These are phyloP conservation scores for Stomatorhinus ivindoensis DNA, from an alignment of 2,113 vertebrate genomes.

Conservation along the genomic window DNA sequence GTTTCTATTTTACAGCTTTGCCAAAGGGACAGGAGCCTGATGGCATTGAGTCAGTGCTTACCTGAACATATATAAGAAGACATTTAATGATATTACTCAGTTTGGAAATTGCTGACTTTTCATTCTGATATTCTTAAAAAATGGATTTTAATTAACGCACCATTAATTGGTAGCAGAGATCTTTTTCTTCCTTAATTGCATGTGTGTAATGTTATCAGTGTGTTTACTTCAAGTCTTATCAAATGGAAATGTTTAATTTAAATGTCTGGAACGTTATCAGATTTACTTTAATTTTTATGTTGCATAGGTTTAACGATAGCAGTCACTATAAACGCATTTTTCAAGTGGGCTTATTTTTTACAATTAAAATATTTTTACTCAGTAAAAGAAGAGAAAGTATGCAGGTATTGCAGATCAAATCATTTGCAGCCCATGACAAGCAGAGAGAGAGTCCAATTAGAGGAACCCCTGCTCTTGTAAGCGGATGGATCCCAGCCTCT, in stretches of 20 bases:
- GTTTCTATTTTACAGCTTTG: constrained; percentile 67
- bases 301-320: neutral
- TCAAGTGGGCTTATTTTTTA: neutral
- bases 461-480: neutral
- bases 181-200: constrained; percentile 48
- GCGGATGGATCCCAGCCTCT: neutral
- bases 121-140: constrained; percentile 44
- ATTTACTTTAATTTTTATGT: neutral
- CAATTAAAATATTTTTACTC: neutral
- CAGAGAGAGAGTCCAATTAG: neutral
- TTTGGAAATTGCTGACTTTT: constrained; percentile 45
- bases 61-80: constrained; percentile 11
- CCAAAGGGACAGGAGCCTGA: constrained; percentile 47
- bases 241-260: neutral
- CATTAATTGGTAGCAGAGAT: constrained; percentile 49
- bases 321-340: neutral
- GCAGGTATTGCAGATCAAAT: neutral
- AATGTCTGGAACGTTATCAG: neutral
- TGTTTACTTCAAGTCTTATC: constrained; percentile 42
- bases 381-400: neutral
- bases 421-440: neutral
- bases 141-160: constrained; percentile 51
- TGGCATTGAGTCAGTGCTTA: constrained; percentile 28
- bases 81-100: constrained; percentile 42
- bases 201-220: constrained; percentile 38